Base-by-base conservation (phyloP, 2,797 vertebrate genomes). In the Lagodon rhomboides region DNA sequence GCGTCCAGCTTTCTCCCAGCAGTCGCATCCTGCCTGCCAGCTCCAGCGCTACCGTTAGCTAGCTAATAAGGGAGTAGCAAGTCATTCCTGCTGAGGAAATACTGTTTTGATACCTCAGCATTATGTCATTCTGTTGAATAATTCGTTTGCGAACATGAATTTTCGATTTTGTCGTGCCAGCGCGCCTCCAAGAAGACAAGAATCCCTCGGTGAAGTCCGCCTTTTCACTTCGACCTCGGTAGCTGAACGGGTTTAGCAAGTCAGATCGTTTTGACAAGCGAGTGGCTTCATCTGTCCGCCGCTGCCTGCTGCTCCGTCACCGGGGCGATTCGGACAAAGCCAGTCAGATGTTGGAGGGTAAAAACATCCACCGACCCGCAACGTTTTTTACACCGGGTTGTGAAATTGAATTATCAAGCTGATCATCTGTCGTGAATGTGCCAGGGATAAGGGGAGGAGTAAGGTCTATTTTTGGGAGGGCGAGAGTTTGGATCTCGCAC, bases 291-390 rank as follows among this genome's bases (percentile, higher is more conserved):
- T 87, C 85, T 83, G 87, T 81, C 83, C 74, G 61, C 83, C 47
- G 66, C 77, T 41, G 68, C 62, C 72, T 7, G 50, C 62, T 17
- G 41, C 69, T 78, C 70, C 5, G 16, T 25, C 41, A 9, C 22
- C 2, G 38, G 74, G 41, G 54, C 34, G 65, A 53, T 79, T 53
- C 55, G 83, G 89, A 93, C 87, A 92, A 94, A 93, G 88, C 80
- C 72, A 69, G 56, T 86, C 92, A 81, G 82, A 93, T 94, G 92
- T 84, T 84, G 87, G 80, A 83, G 71, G 68, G 63, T 58, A 51
- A 22, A 75, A 44, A 86, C 10, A 62, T 1, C 41, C 27, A 16
- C 30, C 49, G 50, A 78, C 53, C 60, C 62, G 25, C 9, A 2
- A 11, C 56, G 34, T 65, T 68, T 79, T 34, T 53, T 49, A 62